Evolutionary conservation across 2,113 vertebrate species (phyloP).

Genomic region (Proteles cristata): DNA sequence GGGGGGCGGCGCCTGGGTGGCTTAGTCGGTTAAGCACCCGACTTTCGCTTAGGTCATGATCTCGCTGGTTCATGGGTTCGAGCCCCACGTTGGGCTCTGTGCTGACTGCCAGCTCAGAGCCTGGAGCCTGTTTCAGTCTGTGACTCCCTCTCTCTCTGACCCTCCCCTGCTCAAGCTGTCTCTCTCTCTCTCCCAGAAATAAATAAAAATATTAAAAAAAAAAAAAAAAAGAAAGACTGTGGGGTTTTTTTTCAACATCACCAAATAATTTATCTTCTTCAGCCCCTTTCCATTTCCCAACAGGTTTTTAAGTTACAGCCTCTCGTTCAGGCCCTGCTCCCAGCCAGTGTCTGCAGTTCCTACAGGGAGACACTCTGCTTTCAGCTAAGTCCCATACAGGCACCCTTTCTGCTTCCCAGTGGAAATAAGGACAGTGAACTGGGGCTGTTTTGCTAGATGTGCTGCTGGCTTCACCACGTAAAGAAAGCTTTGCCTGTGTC

Average conservation of each 20-base stretch:
- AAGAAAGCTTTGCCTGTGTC: neutral
- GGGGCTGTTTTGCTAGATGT: neutral
- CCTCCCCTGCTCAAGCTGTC: too few relatives aligned
- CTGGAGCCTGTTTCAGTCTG: too few relatives aligned
- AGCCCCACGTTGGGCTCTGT: too few relatives aligned
- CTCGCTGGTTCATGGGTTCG: too few relatives aligned
- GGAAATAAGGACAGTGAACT: neutral
- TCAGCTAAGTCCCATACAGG: accelerated
- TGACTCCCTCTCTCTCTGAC: too few relatives aligned
- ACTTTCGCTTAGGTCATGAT: too few relatives aligned
- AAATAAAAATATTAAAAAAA: too few relatives aligned
- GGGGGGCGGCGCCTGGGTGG: too few relatives aligned
- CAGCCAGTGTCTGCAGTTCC: neutral
- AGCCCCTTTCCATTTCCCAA: neutral
- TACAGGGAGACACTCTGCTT: neutral
- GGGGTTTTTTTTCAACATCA: neutral
- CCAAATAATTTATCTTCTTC: neutral
- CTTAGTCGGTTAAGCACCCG: too few relatives aligned
- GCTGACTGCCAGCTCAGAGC: too few relatives aligned
- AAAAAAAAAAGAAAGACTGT: too few relatives aligned
- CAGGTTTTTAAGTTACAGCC: neutral
- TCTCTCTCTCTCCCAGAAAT: too few relatives aligned
- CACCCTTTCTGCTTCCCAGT: neutral
- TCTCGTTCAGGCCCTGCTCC: neutral
- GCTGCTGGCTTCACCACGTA: neutral